phyloP scores from a whole-genome alignment of 2,113 vertebrate genomes.

The Microtus ochrogaster region DNA sequence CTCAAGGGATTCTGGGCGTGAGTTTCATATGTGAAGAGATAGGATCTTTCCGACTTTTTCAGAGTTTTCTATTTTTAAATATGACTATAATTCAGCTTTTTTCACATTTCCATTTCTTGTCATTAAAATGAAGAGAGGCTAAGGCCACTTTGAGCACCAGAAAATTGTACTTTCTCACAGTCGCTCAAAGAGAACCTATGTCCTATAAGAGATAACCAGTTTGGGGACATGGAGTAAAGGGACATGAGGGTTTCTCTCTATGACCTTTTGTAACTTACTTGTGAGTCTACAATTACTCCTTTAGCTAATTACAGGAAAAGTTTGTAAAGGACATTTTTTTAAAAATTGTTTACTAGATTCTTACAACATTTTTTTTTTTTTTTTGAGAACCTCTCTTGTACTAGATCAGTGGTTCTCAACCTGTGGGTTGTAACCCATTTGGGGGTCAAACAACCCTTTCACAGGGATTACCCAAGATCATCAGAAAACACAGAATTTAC shows the following conservation, averaged over 20 bases:
- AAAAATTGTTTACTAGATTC: not conserved
- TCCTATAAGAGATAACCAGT: not conserved
- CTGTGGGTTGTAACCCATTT: not conserved
- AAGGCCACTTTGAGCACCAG: slow-evolving; percentile 30
- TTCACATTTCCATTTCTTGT: slow-evolving; percentile 11
- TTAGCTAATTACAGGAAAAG: slow-evolving; percentile 24
- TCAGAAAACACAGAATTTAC: not conserved
- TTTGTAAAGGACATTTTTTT: slow-evolving; percentile 16
- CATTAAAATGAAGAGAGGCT: slow-evolving; percentile 12
- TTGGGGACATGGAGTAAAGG: not conserved
- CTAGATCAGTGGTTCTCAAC: not conserved
- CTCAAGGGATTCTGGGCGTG: not conserved
- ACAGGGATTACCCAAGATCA: not conserved
- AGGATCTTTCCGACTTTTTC: not conserved
- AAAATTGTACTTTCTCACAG: slow-evolving; percentile 22
- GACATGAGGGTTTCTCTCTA: not conserved
- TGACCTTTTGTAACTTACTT: not conserved
- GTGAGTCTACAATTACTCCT: slow-evolving; percentile 8
- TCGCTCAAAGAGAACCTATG: slow-evolving; percentile 20
- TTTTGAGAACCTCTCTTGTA: not conserved
- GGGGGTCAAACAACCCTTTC: not conserved
- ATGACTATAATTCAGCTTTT: slow-evolving; percentile 20
- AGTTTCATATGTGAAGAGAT: not conserved
- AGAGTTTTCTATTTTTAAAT: not conserved
- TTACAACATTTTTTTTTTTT: not conserved